Conservation (phyloP, 2,113 vertebrate species). For the Antechinus flavipes region DNA sequence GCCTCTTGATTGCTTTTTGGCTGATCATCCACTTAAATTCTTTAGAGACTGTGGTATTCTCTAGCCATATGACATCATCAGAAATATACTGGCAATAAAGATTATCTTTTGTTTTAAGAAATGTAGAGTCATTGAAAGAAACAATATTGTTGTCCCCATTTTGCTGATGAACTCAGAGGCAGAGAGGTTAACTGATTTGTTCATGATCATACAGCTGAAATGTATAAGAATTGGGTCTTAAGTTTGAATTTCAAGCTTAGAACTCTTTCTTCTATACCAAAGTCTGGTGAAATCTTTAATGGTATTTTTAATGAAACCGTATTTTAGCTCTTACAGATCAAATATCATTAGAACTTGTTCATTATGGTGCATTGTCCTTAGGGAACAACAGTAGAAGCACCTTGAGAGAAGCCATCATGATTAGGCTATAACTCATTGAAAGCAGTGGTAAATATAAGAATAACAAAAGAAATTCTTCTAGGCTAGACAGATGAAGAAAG, state of each 20-base stretch:
- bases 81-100: neutral
- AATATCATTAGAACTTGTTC: neutral
- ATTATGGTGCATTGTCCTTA: neutral
- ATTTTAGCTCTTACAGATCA: neutral
- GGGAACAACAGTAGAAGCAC: neutral
- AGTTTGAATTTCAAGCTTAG: neutral
- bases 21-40: neutral
- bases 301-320: neutral
- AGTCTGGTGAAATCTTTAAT: neutral
- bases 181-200: neutral
- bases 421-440: neutral
- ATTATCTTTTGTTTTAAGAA: neutral
- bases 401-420: neutral
- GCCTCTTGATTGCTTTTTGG: neutral
- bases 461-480: neutral
- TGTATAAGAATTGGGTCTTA: neutral
- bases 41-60: neutral
- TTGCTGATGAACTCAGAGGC: neutral
- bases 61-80: neutral
- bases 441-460: neutral
- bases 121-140: neutral
- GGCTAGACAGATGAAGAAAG: neutral
- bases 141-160: neutral
- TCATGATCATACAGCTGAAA: neutral
- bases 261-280: neutral